A percentile compares a stretch with the other conserved stretches of the same genome.
These are phyloP conservation scores for Ctenopoma kingsleyae DNA, from an alignment of 2,797 vertebrate species.

Conservation along the genomic window DNA sequence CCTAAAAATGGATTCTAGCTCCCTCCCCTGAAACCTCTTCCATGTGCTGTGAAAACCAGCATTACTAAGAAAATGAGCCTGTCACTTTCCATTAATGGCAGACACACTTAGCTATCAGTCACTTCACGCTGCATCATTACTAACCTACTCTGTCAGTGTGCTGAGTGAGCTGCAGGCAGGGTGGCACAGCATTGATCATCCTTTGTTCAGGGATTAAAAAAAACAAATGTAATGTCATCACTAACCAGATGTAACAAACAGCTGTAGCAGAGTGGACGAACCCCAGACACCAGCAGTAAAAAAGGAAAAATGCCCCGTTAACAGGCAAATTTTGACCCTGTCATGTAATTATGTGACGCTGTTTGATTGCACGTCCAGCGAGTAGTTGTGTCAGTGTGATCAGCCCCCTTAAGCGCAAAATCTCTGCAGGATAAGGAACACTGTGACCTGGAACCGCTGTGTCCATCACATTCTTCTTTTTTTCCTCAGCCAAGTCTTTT, in stretches of 20 bases:
- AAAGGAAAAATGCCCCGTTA: slow-evolving; percentile 4
- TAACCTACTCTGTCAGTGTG: slow-evolving; percentile 74
- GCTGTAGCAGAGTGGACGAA: slow-evolving; percentile 8
- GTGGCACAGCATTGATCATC: slow-evolving; percentile 60
- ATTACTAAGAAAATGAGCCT: slow-evolving; percentile 63
- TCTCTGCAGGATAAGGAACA: slow-evolving; percentile 41
- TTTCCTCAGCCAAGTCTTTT: slow-evolving; percentile 33
- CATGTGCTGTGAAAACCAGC: slow-evolving; percentile 61
- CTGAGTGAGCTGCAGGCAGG: slow-evolving; percentile 70
- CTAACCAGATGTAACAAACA: slow-evolving; percentile 31
- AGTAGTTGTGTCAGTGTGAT: slow-evolving; percentile 20
- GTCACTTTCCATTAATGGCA: slow-evolving; percentile 70
- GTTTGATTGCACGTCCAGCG: slow-evolving; percentile 4
- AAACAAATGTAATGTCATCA: slow-evolving; percentile 49
- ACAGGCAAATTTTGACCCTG: slow-evolving; percentile 16
- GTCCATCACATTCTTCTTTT: slow-evolving; percentile 37
- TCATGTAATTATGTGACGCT: slow-evolving; percentile 17
- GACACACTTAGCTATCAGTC: slow-evolving; percentile 71
- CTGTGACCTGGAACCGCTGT: slow-evolving; percentile 46
- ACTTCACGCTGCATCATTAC: slow-evolving; percentile 72
- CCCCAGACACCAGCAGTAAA: slow-evolving; percentile 13
- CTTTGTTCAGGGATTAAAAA: slow-evolving; percentile 40
- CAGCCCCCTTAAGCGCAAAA: slow-evolving; percentile 5
- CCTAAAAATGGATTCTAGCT: slow-evolving; percentile 70
- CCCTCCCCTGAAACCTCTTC: slow-evolving; percentile 55